phyloP scores from a whole-genome alignment of 2,113 vertebrate genomes.

The Hucho hucho region DNA sequence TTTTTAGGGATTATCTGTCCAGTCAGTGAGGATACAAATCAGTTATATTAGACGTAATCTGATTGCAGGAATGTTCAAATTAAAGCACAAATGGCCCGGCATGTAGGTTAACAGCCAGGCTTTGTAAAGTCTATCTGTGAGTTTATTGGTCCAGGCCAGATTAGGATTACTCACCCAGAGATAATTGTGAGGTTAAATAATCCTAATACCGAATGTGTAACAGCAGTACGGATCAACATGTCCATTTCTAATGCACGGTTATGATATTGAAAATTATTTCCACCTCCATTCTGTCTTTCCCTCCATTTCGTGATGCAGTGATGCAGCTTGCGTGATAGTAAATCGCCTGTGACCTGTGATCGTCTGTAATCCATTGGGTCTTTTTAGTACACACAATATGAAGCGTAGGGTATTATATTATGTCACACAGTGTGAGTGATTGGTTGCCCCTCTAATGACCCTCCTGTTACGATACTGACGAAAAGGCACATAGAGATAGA shows the following conservation, averaged over 20 bases:
- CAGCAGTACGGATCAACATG: conserved; percentile 74
- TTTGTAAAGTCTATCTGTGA: conserved; percentile 75
- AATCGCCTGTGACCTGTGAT: conserved; percentile 33
- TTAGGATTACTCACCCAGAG: conserved; percentile 81
- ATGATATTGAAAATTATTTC: conserved; percentile 39
- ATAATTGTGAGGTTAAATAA: conserved; percentile 81
- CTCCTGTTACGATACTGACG: background rate
- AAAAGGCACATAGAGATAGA: background rate
- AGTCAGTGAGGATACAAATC: conserved; percentile 72
- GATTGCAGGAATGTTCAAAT: conserved; percentile 80
- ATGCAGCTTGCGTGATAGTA: conserved; percentile 8
- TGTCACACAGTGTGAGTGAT: background rate
- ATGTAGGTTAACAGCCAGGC: conserved; percentile 76
- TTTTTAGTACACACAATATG: conserved; percentile 2
- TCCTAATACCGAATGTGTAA: conserved; percentile 74
- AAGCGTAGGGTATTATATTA: conserved; percentile 12
- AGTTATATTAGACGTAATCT: conserved; percentile 85
- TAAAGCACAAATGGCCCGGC: conserved; percentile 76
- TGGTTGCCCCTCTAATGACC: background rate
- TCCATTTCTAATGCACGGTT: conserved; percentile 38
- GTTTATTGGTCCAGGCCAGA: conserved; percentile 79
- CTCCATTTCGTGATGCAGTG: background rate
- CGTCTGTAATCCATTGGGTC: conserved; percentile 21
- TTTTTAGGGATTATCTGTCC: conserved; percentile 76
- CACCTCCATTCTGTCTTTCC: conserved; percentile 18